Evolutionary conservation across 37 sponge, comb jelly and placozoan genomes (phyloP).

Genomic region (Chondrosia reniformis): DNA sequence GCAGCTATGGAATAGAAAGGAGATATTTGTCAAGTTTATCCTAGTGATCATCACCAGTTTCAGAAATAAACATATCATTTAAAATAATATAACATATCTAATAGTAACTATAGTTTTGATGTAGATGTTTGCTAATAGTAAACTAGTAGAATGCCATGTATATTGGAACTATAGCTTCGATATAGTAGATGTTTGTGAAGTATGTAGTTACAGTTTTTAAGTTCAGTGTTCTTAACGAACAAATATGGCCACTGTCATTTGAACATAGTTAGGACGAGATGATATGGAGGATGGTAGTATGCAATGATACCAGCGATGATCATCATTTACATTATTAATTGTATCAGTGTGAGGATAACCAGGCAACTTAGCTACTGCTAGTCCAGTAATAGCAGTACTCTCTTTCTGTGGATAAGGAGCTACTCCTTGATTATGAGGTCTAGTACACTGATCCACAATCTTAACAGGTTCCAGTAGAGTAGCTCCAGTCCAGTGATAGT

Average conservation of each 20-base stretch:
- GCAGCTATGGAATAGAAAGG: too few relatives aligned
- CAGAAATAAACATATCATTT: too few relatives aligned
- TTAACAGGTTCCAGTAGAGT: conserved; percentile 5
- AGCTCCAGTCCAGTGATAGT: conserved; percentile 30
- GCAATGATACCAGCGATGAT: conserved; percentile 18
- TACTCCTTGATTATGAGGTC: background rate
- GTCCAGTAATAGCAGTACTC: too few relatives aligned
- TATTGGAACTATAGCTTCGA: background rate
- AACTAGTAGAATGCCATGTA: background rate
- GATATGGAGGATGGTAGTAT: conserved; percentile 21
- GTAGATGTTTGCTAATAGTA: too few relatives aligned
- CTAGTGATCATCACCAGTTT: too few relatives aligned
- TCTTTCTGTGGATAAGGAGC: background rate
- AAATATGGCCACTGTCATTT: conserved; percentile 32
- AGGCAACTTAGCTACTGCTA: conserved; percentile 1
- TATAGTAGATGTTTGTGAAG: background rate
- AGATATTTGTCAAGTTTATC: too few relatives aligned
- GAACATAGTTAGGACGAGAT: background rate
- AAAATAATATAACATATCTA: too few relatives aligned
- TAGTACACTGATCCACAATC: conserved; percentile 9
- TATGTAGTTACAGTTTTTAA: background rate
- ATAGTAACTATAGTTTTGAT: too few relatives aligned
- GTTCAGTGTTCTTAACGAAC: conserved; percentile 13
- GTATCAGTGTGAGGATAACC: conserved; percentile 2
- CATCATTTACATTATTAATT: background rate